These are phyloP conservation scores for Euplexia lucipara DNA, from an alignment of 2,888 invertebrate genomes.

Conservation along the genomic window DNA sequence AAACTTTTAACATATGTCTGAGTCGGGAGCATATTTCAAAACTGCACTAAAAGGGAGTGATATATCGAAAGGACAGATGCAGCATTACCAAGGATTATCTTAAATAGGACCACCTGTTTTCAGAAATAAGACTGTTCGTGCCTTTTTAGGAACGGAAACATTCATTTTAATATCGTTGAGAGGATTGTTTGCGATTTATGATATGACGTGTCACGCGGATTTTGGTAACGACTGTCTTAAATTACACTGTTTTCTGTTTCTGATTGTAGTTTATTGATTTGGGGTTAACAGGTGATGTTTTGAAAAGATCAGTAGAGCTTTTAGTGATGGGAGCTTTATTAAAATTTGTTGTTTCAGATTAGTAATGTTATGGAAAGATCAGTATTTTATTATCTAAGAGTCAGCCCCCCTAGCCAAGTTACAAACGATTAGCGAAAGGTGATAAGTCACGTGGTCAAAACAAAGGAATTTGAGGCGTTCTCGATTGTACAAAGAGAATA, in stretches of 20 bases:
- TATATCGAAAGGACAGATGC: conserved; percentile 82
- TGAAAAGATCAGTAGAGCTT: neutral
- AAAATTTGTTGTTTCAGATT: neutral
- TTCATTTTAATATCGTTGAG: conserved; percentile 73
- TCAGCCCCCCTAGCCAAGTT: too few relatives aligned
- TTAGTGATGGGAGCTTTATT: neutral
- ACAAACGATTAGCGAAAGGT: too few relatives aligned
- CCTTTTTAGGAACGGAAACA: conserved; percentile 82
- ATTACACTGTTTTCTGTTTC: conserved; percentile 28
- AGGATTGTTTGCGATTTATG: conserved; percentile 67
- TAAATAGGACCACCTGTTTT: conserved; percentile 88
- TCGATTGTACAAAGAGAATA: too few relatives aligned
- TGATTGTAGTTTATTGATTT: conserved; percentile 26
- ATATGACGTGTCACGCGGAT: conserved; percentile 53
- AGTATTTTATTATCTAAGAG: too few relatives aligned
- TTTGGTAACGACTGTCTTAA: conserved; percentile 39
- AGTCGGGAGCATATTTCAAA: conserved; percentile 79
- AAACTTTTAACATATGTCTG: conserved; percentile 81
- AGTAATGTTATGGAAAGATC: too few relatives aligned
- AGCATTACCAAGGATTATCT: conserved; percentile 83
- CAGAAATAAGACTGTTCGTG: conserved; percentile 72
- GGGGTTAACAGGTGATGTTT: conserved; percentile 24
- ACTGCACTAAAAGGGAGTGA: conserved; percentile 66
- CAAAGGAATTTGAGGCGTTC: too few relatives aligned
- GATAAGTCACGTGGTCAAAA: too few relatives aligned